Base-by-base conservation (phyloP, 2,113 vertebrate species). In the Oxyura jamaicensis region DNA sequence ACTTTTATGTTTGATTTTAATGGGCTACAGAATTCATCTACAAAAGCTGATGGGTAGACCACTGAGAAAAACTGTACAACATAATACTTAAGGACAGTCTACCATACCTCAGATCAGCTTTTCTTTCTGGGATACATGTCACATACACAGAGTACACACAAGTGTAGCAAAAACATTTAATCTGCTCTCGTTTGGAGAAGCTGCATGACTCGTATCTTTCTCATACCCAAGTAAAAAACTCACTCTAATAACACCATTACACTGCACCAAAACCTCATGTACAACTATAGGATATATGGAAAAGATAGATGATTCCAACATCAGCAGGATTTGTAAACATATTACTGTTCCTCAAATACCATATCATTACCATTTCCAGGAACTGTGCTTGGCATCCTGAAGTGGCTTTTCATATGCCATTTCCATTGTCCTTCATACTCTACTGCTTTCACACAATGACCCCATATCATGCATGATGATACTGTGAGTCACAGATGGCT, bases 191-290 rank as follows among this genome's bases (percentile, higher is more conserved):
- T 95, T 90, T 63, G 72, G 76, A 92, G 80, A 90, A 76, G 56
- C 41, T 67, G 79, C 18, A 48, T 96, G 95, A 96, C 83, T 96
- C 90, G 93, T 52, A 74, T 66, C 44, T 95, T 93, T 86, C 65
- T 91, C 87, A 89, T 71, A 72, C 76, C 22, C 88, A 67, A 95
- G 87, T 87, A 59, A 91, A 93, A 95, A 94, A 19, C 85, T 90
- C 53, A 21, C 91, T 83, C 68, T 94, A 74, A 81, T 94, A 86
- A 83, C 56, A 18, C 94, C 76, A 93, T 75, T 86, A 82, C 33
- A 83, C 75, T 92, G 83, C 73, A 95, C 69, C 56, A 95, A 82
- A 92, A 56, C 55, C 69, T 94, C 83, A 90, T 2, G 0, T 93
- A 72, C 25, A 25, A 35, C 83, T 95, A 79, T 88, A 91, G 21